Evolutionary conservation across 2,797 vertebrate species (phyloP), one percentile per base, ranked within the genome.

Genomic region (Arctocebus calabarensis): DNA sequence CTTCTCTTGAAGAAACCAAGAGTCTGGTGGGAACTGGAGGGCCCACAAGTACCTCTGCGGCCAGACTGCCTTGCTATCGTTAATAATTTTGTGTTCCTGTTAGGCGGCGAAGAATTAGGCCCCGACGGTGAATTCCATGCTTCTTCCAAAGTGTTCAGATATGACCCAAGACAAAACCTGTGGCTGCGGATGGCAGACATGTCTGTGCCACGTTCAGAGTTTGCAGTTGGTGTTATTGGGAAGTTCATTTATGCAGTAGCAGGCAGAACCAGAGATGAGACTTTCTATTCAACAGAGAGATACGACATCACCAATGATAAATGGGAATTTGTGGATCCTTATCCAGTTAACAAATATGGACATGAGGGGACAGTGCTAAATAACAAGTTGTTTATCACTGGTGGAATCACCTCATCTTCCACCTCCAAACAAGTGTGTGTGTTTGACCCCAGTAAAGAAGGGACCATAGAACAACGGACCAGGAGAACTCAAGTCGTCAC

Each of bases 131-230:
- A 99, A 98, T 99, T 99, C 96, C 99, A 99, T 96, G 99, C 99
- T 94, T 99, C 99, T 37, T 99, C 99, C 78, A 99, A 99, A 98
- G 99, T 99, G 73, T 99, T 99, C 97, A 99, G 99, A 88, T 99
- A 99, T 59, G 99, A 99, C 98, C 99, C 99, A 0, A 99, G 99
- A 37, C 99, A 99, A 98, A 99, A 99, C 97, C 99, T 99, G 22
- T 99, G 99, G 99, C 98, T 99, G 4, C 99, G 99, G 95, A 99
- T 99, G 99, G 99, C 99, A 23, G 99, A 99, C 98, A 99, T 99
- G 99, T 99, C 99, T 27, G 99, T 99, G 88, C 99, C 99, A 61
- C 99, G 99, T 88, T 99, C 99, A 0, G 99, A 99, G 98, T 99
- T 99, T 92, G 99, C 99, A 0, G 99, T 99, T 25, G 99, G 99